Percentiles rank a stretch among this genome's conserved stretches.
Evolutionary conservation across 2,888 invertebrate genomes (phyloP).

Genomic region (Pelosia muscerda): DNA sequence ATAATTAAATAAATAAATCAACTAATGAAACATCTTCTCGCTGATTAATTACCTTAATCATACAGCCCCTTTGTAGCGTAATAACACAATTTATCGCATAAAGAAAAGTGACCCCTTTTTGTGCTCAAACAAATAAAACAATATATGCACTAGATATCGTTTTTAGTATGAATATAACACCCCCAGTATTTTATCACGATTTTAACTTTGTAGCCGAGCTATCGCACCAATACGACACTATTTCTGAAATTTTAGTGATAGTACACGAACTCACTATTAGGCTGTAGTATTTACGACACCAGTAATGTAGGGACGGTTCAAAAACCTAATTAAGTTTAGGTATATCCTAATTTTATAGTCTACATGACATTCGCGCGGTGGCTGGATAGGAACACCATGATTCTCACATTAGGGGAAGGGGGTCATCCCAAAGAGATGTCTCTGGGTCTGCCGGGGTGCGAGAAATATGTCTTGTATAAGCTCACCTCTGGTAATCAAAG

Average conservation of each 20-base stretch:
- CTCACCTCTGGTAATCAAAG: too few species aligned
- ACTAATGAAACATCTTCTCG: neutral
- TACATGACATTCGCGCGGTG: neutral
- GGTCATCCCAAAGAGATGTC: too few species aligned
- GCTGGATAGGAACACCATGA: too few species aligned
- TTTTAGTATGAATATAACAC: neutral
- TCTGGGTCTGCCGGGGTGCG: too few species aligned
- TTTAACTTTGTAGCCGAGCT: constrained; percentile 8
- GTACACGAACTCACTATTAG: constrained; percentile 8
- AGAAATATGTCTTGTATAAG: too few species aligned
- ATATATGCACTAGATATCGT: neutral
- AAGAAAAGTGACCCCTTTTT: neutral
- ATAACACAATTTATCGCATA: neutral
- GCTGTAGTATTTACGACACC: neutral
- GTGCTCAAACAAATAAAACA: neutral
- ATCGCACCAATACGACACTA: neutral
- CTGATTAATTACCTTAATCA: neutral
- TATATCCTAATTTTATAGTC: neutral
- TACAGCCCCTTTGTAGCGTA: neutral
- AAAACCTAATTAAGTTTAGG: neutral
- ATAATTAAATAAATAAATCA: constrained; percentile 4
- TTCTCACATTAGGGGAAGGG: too few species aligned
- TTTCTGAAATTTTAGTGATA: constrained; percentile 9
- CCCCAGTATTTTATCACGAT: neutral
- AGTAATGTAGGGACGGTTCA: neutral